A percentile compares a stretch with the other conserved stretches of the same genome.
Evolutionary conservation across 2,113 vertebrate genomes (phyloP).

Genomic region (Cinclus cinclus): DNA sequence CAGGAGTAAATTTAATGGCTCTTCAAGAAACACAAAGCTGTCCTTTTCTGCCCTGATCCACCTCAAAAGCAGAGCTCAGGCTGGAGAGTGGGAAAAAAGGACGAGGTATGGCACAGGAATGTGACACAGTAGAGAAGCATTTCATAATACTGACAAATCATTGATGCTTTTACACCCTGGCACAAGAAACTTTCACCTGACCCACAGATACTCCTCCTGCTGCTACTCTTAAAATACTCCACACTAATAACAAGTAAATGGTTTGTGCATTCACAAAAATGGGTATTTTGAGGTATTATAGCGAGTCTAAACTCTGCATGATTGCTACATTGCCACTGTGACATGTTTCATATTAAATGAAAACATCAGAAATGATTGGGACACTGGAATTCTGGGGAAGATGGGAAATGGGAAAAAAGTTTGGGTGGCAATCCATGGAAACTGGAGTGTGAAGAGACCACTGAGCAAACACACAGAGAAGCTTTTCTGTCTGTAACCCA

Average conservation of each 20-base stretch:
- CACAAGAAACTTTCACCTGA: background rate
- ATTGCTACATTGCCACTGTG: background rate
- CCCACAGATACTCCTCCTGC: background rate
- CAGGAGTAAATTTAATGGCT: background rate
- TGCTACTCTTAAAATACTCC: background rate
- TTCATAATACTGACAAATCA: accelerated
- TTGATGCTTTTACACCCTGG: background rate
- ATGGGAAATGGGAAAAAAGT: background rate
- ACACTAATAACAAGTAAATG: background rate
- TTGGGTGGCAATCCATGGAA: background rate
- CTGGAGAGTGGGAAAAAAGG: background rate
- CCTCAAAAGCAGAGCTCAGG: background rate
- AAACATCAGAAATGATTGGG: background rate
- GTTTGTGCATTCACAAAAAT: background rate
- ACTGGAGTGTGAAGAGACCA: background rate
- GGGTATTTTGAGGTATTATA: background rate
- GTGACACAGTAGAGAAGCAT: background rate
- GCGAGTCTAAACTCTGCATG: background rate
- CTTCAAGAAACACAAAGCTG: conserved; percentile 46
- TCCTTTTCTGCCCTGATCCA: background rate
- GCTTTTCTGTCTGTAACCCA: background rate
- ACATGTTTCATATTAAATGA: background rate
- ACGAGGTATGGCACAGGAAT: background rate
- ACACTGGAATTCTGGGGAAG: background rate
- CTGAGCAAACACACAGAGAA: background rate